Evolutionary conservation across 2,888 invertebrate genomes (phyloP), one percentile per base, ranked within the genome.

Genomic region (Zootermopsis nevadensis): DNA sequence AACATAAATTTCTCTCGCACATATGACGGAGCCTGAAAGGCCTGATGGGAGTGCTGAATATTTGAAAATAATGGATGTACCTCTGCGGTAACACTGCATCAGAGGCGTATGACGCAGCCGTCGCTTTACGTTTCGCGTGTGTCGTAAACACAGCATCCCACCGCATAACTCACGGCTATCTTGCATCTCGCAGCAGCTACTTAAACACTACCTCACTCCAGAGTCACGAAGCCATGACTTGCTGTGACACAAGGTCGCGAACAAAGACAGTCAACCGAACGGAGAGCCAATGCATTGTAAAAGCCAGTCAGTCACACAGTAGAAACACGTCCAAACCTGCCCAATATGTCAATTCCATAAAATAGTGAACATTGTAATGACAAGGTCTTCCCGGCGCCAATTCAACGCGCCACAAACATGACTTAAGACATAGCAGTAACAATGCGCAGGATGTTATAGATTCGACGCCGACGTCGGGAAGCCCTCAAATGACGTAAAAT

Each of bases 141-240:
- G n/a, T 60, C 60, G 60, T 60, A 60, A 60, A 60, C n/a, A 27
- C 60, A 27, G 60, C 60, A 60, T 48, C 48, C 48, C 27, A 60
- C 60, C n/a, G n/a, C 27, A 12, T 60, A 60, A 60, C 60, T 60
- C 60, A 60, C 27, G 8, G 27, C 60, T 60, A 60, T 60, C 60
- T 60, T 1, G 2, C 60, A 60, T 60, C 60, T 24, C 60, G n/a
- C 60, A 0, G 60, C 48, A 48, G 48, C 48, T 48, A 48, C 48
- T 19, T 48, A 15, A 19, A n/a, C 60, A 12, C 60, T 27, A n/a
- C n/a, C 60, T 60, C 27, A n/a, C 27, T 60, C 60, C 27, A 27
- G n/a, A 48, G 60, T 60, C 60, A 60, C 60, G 60, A 60, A 48
- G 15, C 60, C n/a, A 60, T 7, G 60, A 60, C 60, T 27, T n/a